Conservation (phyloP, 2,113 vertebrate species). For the Dipodomys stephensi region DNA sequence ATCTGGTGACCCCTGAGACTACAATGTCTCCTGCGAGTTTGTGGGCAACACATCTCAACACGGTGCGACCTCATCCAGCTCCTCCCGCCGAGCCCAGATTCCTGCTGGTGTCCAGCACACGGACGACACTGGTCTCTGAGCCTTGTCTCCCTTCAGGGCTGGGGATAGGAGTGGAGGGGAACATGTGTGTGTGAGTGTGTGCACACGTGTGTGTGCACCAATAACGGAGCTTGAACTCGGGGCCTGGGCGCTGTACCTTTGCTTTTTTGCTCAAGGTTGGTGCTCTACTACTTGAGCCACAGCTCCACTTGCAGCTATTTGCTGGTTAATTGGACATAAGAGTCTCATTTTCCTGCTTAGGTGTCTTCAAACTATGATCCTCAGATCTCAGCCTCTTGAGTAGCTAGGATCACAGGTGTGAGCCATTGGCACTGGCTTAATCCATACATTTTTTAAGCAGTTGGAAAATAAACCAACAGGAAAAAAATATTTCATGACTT, state of each 20-base stretch:
- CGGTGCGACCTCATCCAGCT: rapidly evolving
- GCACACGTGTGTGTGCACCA: no score
- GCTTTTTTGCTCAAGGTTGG: no score
- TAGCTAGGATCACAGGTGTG: neutral
- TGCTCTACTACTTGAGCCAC: no score
- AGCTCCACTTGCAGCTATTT: no score
- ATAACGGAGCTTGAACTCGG: no score
- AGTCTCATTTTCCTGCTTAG: no score
- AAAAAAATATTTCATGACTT: neutral
- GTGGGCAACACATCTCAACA: no score
- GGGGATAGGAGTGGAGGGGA: neutral
- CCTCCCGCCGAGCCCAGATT: no score
- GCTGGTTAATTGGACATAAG: no score
- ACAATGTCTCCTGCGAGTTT: neutral
- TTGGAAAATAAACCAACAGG: neutral
- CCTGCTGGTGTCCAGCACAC: neutral
- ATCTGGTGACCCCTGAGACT: rapidly evolving
- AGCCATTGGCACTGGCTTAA: neutral
- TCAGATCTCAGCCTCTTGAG: neutral
- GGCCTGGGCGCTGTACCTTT: no score
- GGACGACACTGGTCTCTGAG: neutral
- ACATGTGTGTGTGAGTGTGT: no score
- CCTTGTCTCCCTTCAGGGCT: neutral
- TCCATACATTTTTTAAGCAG: neutral
- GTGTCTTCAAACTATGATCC: no score